Evolutionary conservation across 2,113 vertebrate genomes (phyloP).

Genomic region (Microtus montanus): DNA sequence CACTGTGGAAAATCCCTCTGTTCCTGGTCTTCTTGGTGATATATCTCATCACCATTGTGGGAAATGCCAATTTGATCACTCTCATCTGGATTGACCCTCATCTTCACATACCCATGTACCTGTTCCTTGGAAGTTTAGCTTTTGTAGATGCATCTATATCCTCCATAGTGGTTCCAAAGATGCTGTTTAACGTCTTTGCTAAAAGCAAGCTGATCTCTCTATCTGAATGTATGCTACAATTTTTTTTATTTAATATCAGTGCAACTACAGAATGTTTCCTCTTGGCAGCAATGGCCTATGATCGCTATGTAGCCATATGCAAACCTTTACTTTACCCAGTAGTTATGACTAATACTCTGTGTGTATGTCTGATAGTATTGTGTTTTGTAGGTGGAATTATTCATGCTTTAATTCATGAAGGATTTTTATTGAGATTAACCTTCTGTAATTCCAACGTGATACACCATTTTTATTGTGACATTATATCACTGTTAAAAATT

Average conservation of each 20-base stretch:
- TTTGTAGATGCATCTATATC: slow-evolving; percentile 1
- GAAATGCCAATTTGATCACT: not conserved
- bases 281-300: slow-evolving; percentile 66
- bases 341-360: slow-evolving; percentile 50
- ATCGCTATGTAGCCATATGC: slow-evolving; percentile 64
- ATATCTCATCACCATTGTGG: not conserved
- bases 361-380: not conserved
- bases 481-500: slow-evolving; percentile 63
- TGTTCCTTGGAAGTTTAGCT: not conserved
- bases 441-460: slow-evolving; percentile 63
- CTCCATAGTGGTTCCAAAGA: not conserved
- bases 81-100: not conserved
- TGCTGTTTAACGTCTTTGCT: not conserved
- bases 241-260: slow-evolving; percentile 18
- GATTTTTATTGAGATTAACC: slow-evolving; percentile 72
- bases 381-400: slow-evolving; percentile 71
- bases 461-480: slow-evolving; percentile 68
- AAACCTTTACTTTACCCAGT: slow-evolving; percentile 58
- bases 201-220: slow-evolving; percentile 19
- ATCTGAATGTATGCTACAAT: slow-evolving; percentile 15
- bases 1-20: not conserved
- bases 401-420: slow-evolving; percentile 60
- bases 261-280: slow-evolving; percentile 69
- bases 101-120: not conserved
- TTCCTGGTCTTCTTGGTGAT: not conserved